Base-by-base conservation (phyloP, 2,888 invertebrate species). In the Leptothorax acervorum region DNA sequence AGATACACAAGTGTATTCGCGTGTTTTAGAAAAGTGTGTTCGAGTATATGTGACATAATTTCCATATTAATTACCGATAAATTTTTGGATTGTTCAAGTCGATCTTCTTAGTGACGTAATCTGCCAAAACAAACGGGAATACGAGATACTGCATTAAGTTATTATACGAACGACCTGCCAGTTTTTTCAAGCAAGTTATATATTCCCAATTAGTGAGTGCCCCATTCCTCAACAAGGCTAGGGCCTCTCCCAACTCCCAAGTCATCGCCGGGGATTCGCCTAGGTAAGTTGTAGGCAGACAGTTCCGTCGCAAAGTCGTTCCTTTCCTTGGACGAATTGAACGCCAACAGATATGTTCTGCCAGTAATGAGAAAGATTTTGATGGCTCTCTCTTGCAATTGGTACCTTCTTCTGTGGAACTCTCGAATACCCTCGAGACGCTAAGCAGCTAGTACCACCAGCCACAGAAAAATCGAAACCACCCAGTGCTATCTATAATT, bases 101-200 rank as follows among this genome's bases (percentile, higher is more conserved):
- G 51, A 99, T 96, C n/a, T 96, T 95, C 15, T 96, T 95, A 66
- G 96, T 96, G 0, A 96, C 95, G 94, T 98, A 98, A 94, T 98
- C 97, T 0, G 97, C 96, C 62, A 99, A 94, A 83, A 99, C 96
- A 95, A 98, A 98, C 0, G 98, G 98, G 94, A 98, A 97, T 39
- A 99, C 97, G 0, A 98, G 98, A 95, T 99, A 99, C 95, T 99
- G 98, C 98, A 98, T 99, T 85, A 99, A 96, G 95, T 99, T 98
- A 94, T 98, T 98, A 95, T 98, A 98, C 0, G 98, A 97, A 82
- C 98, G 96, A 0, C 98, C 98, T 31, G 97, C 97, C 86, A 98
- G 96, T 91, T 97, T 98, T 95, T 99, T 99, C 62, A 99, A 96
- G 68, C 97, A 97, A 95, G 97, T 98, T 86, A 98, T 95, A 95